Conservation (phyloP, 1,140 invertebrate genomes). For the Potamilus streckersoni region DNA sequence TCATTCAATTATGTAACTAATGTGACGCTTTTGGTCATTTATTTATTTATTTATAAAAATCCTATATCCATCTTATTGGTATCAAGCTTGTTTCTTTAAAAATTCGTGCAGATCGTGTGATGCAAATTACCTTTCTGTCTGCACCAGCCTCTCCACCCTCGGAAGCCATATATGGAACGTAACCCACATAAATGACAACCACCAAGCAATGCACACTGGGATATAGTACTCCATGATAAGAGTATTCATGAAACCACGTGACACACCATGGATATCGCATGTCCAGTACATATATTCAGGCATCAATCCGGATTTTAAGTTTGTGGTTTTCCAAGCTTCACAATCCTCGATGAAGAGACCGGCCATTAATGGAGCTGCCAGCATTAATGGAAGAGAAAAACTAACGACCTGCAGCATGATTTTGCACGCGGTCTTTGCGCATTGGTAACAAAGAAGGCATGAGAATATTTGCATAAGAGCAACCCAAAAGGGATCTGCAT, state of each 20-base stretch:
- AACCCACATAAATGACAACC: constrained; percentile 58
- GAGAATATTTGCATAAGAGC: constrained; percentile 53
- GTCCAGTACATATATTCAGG: constrained; percentile 58
- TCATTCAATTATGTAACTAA: too few relatives aligned
- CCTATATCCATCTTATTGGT: too few relatives aligned
- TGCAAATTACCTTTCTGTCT: constrained; percentile 49
- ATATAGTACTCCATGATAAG: constrained; percentile 49
- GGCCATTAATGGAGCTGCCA: constrained; percentile 55
- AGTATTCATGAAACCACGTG: constrained; percentile 38
- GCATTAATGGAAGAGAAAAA: constrained; percentile 59
- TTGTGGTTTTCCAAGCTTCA: constrained; percentile 38
- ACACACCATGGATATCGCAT: constrained; percentile 48
- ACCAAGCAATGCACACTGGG: constrained; percentile 51
- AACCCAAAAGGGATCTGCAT: constrained; percentile 49
- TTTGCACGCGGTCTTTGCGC: constrained; percentile 61
- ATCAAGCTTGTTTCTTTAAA: too few relatives aligned
- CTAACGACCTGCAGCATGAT: constrained; percentile 60
- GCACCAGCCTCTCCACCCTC: constrained; percentile 53
- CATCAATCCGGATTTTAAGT: constrained; percentile 18
- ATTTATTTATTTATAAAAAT: too few relatives aligned
- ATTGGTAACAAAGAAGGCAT: constrained; percentile 61
- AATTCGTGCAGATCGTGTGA: too few relatives aligned
- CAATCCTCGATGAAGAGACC: constrained; percentile 55
- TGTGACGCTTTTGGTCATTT: too few relatives aligned
- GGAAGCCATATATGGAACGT: constrained; percentile 60